Evolutionary conservation across 2,797 vertebrate genomes (phyloP), one percentile per base, ranked within the genome.

Genomic region (Fringilla coelebs): DNA sequence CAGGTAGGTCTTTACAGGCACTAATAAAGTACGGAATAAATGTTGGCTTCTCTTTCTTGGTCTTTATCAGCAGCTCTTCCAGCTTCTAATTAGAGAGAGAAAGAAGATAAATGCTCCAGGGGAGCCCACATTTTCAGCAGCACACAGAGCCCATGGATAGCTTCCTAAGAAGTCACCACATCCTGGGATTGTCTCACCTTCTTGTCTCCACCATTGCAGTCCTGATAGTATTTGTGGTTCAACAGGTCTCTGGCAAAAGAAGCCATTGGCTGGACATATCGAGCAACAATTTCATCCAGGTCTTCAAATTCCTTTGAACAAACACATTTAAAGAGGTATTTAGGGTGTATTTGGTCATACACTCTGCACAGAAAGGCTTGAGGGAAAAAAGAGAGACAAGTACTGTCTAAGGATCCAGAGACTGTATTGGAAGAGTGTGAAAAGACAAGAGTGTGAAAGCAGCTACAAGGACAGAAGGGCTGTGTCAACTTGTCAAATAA

Each of bases 1-100:
- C 99, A 17, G 99, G 99, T 48, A 99, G 98, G 40, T 99, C 99
- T 98, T 98, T 99, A 97, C 99, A 99, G 60, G 99, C 98, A 46
- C 99, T 99, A 92, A 99, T 97, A 89, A 98, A 99, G 96, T 99
- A 99, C 26, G 99, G 99, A 97, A 99, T 99, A 96, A 99, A 99
- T 13, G 99, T 99, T 26, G 99, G 99, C 94, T 99, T 99, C 97
- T 99, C 99, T 94, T 99, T 98, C 98, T 99, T 99, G 57, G 98
- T 97, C 97, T 98, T 99, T 94, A 99, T 85, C 88, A 99, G 97
- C 34, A 99, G 94, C 93, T 99, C 99, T 97, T 99, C 99, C 98
- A 99, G 99, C 98, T 99, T 99, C 99, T 99, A 93, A 90, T 88
- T 15, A 67, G 21, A 60, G 54, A 74, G 24, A 82, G 14, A 52